Conservation (phyloP, 2,113 vertebrate genomes). For the Ranitomeya imitator region DNA sequence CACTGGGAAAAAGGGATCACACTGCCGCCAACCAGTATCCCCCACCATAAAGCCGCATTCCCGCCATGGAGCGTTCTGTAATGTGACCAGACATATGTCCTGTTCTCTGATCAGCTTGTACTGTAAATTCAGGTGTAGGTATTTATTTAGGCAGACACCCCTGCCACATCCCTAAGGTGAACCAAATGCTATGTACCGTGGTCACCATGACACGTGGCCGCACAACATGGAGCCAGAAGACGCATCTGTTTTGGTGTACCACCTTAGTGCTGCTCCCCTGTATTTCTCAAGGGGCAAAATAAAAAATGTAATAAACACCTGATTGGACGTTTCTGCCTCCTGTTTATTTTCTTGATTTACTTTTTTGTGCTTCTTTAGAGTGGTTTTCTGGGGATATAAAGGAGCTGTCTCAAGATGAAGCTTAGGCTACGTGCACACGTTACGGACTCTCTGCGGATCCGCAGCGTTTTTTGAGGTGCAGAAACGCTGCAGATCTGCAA, state of each 20-base stretch:
- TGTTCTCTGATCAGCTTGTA: slow-evolving; percentile 10
- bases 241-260: background rate
- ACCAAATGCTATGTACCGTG: background rate
- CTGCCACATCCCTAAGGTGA: background rate
- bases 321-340: background rate
- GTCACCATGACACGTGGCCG: background rate
- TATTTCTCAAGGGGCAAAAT: slow-evolving; percentile 15
- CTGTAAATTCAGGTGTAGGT: slow-evolving; percentile 24
- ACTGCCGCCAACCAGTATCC: background rate
- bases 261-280: slow-evolving; percentile 33
- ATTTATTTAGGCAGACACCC: background rate
- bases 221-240: background rate
- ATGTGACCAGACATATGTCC: background rate
- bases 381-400: too few species aligned
- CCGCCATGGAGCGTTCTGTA: background rate
- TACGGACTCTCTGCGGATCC: too few species aligned
- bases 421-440: too few species aligned
- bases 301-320: background rate
- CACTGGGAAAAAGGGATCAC: background rate
- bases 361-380: background rate
- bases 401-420: too few species aligned
- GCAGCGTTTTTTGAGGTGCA: too few species aligned
- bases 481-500: too few species aligned
- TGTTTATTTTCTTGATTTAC: background rate
- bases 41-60: background rate